phyloP scores from a whole-genome alignment of 2,113 vertebrate genomes.

The Callaeas wilsoni region DNA sequence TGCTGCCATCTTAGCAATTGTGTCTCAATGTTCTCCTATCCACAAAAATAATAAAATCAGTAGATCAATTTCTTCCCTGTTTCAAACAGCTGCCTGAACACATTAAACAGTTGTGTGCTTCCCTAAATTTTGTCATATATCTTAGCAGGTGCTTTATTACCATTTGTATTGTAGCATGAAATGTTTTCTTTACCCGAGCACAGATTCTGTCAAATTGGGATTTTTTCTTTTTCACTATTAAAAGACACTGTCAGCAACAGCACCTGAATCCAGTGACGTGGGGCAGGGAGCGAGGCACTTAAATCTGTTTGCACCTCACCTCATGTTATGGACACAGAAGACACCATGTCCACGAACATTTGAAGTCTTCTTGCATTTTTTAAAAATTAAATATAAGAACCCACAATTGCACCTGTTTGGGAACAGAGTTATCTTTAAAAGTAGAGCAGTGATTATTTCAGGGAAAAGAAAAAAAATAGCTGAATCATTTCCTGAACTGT shows the following conservation, averaged over 20 bases:
- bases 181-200: neutral
- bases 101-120: neutral
- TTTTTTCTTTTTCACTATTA: neutral
- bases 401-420: neutral
- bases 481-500: neutral
- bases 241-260: neutral
- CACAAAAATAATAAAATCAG: neutral
- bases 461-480: neutral
- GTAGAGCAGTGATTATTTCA: neutral
- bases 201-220: neutral
- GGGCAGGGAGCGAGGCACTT: neutral
- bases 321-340: neutral
- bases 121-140: neutral
- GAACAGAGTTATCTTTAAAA: neutral
- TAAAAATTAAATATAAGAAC: constrained; percentile 15
- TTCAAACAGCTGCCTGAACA: neutral
- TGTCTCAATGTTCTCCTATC: neutral
- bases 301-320: constrained; percentile 25
- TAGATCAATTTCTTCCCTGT: neutral
- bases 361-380: neutral
- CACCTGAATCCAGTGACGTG: neutral
- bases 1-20: neutral
- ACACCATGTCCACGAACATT: neutral
- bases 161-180: neutral
- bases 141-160: neutral